These are phyloP conservation scores for Pagetopsis macropterus DNA, from an alignment of 2,797 vertebrate genomes.

Conservation along the genomic window DNA sequence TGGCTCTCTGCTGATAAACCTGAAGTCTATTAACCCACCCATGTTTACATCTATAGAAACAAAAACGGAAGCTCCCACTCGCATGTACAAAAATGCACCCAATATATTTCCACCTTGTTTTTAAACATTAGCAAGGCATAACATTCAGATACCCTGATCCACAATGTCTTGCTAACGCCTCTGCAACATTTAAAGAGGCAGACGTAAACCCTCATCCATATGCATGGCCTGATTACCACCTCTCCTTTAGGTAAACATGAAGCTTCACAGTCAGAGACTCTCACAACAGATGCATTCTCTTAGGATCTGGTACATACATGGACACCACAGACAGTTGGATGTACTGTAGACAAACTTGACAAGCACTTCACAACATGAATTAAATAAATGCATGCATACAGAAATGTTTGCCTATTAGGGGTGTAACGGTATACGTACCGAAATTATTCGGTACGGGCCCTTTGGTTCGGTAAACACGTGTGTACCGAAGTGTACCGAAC, in stretches of 20 bases:
- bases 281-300: constrained; percentile 24
- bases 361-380: neutral
- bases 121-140: constrained; percentile 10
- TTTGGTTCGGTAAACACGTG: no score
- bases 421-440: no score
- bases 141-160: constrained; percentile 30
- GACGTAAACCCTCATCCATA: constrained; percentile 57
- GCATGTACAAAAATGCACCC: constrained; percentile 14
- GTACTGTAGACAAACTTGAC: neutral
- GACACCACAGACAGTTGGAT: constrained; percentile 6
- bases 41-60: constrained; percentile 32
- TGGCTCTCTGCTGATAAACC: constrained; percentile 12
- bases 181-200: constrained; percentile 46
- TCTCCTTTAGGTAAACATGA: constrained; percentile 54
- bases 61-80: constrained; percentile 20
- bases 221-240: constrained; percentile 54
- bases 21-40: constrained; percentile 27
- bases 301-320: constrained; percentile 5
- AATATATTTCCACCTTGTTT: constrained; percentile 15
- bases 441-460: no score
- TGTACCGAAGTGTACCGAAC: no score
- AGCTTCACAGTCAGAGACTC: constrained; percentile 18
- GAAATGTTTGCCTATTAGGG: neutral
- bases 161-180: constrained; percentile 46
- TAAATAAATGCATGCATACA: neutral